phyloP scores from a whole-genome alignment of 2,113 vertebrate species.

The Pachycephala philippinensis region DNA sequence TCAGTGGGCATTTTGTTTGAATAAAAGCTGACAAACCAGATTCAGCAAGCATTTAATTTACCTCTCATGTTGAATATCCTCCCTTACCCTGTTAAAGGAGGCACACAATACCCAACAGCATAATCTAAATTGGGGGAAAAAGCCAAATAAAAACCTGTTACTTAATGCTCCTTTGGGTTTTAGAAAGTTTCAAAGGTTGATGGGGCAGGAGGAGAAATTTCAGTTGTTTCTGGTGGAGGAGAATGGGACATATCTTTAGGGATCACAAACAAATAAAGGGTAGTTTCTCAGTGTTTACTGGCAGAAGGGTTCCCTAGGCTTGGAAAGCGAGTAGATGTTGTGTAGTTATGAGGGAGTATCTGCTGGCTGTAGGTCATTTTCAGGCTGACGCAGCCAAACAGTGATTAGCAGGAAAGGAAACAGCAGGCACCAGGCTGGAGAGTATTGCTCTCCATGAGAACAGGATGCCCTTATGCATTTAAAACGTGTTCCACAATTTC shows the following conservation, averaged over 20 bases:
- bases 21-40: neutral
- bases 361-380: neutral
- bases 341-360: neutral
- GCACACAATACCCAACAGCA: neutral
- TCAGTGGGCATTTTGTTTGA: neutral
- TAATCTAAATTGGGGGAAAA: neutral
- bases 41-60: neutral
- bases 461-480: neutral
- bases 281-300: neutral
- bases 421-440: neutral
- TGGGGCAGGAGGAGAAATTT: neutral
- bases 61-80: neutral
- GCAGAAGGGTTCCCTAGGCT: neutral
- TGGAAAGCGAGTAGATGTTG: neutral
- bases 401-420: neutral
- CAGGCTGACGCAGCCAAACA: neutral
- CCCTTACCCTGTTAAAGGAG: neutral
- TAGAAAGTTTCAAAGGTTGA: neutral
- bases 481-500: fast-evolving
- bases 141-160: neutral
- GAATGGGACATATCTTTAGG: neutral
- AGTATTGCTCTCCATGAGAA: neutral
- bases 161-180: neutral
- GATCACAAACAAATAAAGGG: neutral
- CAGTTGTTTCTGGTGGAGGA: neutral